Evolutionary conservation across 2,888 invertebrate genomes (phyloP).

Genomic region (Trilocha varians): DNA sequence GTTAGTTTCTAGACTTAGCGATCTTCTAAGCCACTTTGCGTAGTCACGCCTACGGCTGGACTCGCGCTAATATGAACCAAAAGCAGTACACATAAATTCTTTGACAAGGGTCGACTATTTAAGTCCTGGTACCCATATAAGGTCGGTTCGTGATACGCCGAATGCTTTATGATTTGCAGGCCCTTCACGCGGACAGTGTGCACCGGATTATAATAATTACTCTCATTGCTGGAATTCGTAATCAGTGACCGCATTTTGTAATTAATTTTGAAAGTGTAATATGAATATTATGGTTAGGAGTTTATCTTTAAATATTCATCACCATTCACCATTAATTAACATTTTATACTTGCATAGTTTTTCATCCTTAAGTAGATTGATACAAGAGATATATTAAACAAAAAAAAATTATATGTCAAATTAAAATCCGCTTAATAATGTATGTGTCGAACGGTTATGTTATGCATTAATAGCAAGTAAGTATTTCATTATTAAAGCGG

Average conservation of each 20-base stretch:
- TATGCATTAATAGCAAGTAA: too few relatives aligned
- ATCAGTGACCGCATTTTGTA: not conserved
- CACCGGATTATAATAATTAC: not conserved
- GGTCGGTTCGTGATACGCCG: slow-evolving; percentile 57
- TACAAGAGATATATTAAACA: too few relatives aligned
- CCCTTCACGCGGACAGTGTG: slow-evolving; percentile 15
- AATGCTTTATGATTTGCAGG: slow-evolving; percentile 62
- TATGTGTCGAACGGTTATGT: too few relatives aligned
- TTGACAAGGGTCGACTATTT: slow-evolving; percentile 46
- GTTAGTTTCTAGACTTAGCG: too few relatives aligned
- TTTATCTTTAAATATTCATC: too few relatives aligned
- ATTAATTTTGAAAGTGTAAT: not conserved
- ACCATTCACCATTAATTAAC: too few relatives aligned
- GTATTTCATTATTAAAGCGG: not conserved
- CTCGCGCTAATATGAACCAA: slow-evolving; percentile 64
- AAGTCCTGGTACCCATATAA: slow-evolving; percentile 50
- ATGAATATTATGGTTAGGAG: too few relatives aligned
- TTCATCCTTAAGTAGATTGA: too few relatives aligned
- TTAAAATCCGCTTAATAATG: too few relatives aligned
- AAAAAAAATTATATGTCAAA: too few relatives aligned
- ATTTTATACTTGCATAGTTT: too few relatives aligned
- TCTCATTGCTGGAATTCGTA: slow-evolving; percentile 1
- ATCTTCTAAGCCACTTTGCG: slow-evolving; percentile 26
- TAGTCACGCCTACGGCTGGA: slow-evolving; percentile 52
- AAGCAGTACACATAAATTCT: slow-evolving; percentile 62